phyloP scores from a whole-genome alignment of 2,888 invertebrate genomes.

The Epirrhoe alternata region DNA sequence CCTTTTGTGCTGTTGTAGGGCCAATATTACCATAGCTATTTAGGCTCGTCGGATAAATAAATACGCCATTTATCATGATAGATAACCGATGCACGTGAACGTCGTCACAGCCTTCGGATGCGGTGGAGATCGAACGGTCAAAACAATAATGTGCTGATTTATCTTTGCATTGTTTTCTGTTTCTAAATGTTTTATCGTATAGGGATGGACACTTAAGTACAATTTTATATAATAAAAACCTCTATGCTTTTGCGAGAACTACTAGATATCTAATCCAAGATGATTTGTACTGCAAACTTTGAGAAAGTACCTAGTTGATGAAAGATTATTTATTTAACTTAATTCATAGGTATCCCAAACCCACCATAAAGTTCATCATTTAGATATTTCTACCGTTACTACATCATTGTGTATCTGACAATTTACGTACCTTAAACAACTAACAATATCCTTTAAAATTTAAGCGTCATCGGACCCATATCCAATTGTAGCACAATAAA shows the following conservation, averaged over 20 bases:
- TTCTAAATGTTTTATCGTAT: conserved; percentile 30
- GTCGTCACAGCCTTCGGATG: conserved; percentile 69
- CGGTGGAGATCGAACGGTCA: conserved; percentile 76
- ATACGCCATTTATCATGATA: conserved; percentile 85
- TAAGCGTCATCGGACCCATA: conserved; percentile 66
- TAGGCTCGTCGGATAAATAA: conserved; percentile 85
- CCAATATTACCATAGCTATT: conserved; percentile 86
- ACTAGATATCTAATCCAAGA: background rate
- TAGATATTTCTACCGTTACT: conserved; percentile 18
- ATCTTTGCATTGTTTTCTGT: conserved; percentile 68
- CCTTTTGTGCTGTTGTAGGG: conserved; percentile 85
- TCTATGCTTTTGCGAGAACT: background rate
- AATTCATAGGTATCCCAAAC: background rate
- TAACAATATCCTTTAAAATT: conserved; percentile 50
- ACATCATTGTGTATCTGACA: conserved; percentile 18
- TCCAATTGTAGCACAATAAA: conserved; percentile 82
- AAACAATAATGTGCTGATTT: conserved; percentile 71
- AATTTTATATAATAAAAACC: conserved; percentile 13
- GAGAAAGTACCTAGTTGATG: background rate
- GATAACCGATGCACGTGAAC: conserved; percentile 81
- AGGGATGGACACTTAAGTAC: conserved; percentile 1
- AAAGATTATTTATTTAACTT: background rate
- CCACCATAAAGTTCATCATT: background rate
- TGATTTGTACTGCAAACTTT: background rate
- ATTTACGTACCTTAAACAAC: conserved; percentile 18